Conservation (phyloP, 2,113 vertebrate species). For the Kobus ellipsiprymnus region DNA sequence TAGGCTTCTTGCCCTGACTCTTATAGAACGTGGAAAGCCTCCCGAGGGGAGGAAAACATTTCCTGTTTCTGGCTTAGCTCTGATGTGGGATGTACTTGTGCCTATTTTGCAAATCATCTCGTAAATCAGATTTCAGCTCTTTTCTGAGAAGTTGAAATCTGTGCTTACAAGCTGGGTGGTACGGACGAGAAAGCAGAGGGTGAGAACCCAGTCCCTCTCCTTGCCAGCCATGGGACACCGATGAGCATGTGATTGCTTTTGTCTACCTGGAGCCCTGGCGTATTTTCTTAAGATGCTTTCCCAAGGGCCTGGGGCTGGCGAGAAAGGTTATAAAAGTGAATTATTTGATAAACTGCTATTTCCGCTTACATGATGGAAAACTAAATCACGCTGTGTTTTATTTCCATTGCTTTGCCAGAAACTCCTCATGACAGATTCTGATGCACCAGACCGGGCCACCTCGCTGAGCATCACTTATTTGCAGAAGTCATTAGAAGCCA, state of each 20-base stretch:
- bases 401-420: background rate
- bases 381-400: background rate
- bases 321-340: constrained; percentile 3
- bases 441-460: background rate
- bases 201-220: background rate
- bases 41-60: background rate
- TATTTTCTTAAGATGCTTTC: background rate
- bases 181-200: background rate
- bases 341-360: constrained; percentile 16
- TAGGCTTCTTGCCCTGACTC: background rate
- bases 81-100: background rate
- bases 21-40: background rate
- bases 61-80: background rate
- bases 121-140: background rate
- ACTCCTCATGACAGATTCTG: background rate
- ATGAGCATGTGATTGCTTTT: background rate
- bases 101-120: background rate
- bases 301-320: background rate
- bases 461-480: constrained; percentile 1
- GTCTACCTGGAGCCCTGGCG: background rate
- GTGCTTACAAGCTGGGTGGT: background rate
- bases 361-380: background rate
- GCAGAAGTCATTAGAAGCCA: constrained; percentile 57
- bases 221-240: background rate
- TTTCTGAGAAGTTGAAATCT: background rate